A percentile compares a stretch with the other conserved stretches of the same genome.
These are phyloP conservation scores for Zaprionus capensis DNA, from an alignment of 1,140 invertebrate genomes.

Conservation along the genomic window DNA sequence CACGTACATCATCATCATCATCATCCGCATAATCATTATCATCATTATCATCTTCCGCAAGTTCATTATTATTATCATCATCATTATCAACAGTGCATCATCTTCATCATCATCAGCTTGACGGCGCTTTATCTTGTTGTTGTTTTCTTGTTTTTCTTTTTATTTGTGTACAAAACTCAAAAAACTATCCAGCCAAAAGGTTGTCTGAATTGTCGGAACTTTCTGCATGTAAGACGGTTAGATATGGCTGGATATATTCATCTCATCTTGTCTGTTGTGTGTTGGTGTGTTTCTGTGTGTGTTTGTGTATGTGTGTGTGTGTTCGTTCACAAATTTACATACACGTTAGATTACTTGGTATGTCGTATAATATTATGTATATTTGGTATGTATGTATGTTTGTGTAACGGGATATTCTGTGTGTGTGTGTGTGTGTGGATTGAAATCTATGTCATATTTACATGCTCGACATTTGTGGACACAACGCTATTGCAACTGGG, in stretches of 20 bases:
- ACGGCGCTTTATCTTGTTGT: too few relatives aligned
- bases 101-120: background rate
- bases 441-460: conserved; percentile 55
- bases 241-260: conserved; percentile 46
- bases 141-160: background rate
- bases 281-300: background rate
- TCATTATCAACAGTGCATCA: background rate
- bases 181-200: conserved; percentile 41
- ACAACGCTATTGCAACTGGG: conserved; percentile 84
- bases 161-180: conserved; percentile 18
- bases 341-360: conserved; percentile 1
- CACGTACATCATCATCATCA: background rate
- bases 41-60: background rate
- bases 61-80: background rate
- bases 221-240: conserved; percentile 9
- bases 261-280: conserved; percentile 33
- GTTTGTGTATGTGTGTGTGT: too few relatives aligned
- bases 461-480: conserved; percentile 78
- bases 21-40: background rate
- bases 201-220: conserved; percentile 18
- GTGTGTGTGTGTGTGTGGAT: background rate
- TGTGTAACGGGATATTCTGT: conserved; percentile 1
- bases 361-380: background rate
- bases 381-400: conserved; percentile 1
- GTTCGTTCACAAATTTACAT: conserved; percentile 19